Conservation (phyloP, 2,797 vertebrate genomes). For the Discoglossus pictus region DNA sequence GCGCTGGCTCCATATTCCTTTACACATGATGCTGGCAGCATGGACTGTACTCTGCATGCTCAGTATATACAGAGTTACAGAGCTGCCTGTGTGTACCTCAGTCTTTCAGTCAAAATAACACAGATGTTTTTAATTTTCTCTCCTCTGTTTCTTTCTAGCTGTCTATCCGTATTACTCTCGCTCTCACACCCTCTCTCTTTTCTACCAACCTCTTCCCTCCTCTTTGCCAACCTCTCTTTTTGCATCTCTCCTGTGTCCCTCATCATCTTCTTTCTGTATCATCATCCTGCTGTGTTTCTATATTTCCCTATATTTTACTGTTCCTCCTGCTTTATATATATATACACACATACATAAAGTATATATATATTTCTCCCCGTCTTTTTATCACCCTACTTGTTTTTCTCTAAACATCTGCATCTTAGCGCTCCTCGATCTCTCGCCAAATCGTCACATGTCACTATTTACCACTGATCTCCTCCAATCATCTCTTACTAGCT, state of each 20-base stretch:
- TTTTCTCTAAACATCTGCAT: no score
- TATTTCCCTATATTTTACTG: no score
- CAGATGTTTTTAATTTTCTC: conserved; percentile 32
- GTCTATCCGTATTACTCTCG: background rate
- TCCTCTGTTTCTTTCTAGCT: background rate
- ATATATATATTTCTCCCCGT: no score
- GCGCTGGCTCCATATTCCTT: background rate
- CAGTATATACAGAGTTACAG: conserved; percentile 10
- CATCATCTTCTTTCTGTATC: background rate
- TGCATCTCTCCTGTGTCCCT: conserved; percentile 17
- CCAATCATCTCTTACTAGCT: conserved; percentile 9
- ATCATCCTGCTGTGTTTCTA: no score
- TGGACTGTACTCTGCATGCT: background rate
- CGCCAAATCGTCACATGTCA: background rate
- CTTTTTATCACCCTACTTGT: no score
- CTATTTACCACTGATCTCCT: conserved; percentile 24
- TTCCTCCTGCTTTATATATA: no score
- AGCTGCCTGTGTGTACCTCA: background rate
- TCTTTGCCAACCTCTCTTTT: background rate
- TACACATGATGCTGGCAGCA: background rate
- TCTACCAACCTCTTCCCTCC: background rate
- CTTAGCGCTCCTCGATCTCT: background rate
- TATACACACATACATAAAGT: no score
- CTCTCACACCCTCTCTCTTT: conserved; percentile 4
- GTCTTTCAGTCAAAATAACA: conserved; percentile 21